A percentile compares a stretch with the other conserved stretches of the same genome.
These are phyloP conservation scores for Holcopasites calliopsidis DNA, from an alignment of 1,140 invertebrate genomes.

Conservation along the genomic window DNA sequence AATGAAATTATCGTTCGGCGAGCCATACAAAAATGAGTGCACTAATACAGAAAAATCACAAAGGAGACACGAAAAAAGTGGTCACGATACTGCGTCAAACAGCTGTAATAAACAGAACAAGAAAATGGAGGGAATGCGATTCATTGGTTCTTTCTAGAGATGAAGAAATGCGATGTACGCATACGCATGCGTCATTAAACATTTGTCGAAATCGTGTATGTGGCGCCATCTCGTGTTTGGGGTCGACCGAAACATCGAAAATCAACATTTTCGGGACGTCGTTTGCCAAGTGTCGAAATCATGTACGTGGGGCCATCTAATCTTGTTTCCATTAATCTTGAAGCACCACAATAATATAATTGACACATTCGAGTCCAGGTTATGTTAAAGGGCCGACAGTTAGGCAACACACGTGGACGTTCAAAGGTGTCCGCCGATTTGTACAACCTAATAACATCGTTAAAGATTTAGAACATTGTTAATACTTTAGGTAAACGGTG, in stretches of 20 bases:
- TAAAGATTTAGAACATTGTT: background rate
- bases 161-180: too few relatives aligned
- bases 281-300: too few relatives aligned
- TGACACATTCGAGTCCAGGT: background rate
- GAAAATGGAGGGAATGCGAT: slow-evolving; percentile 24
- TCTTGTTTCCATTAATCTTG: too few relatives aligned
- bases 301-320: too few relatives aligned
- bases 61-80: background rate
- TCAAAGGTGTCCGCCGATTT: background rate
- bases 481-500: background rate
- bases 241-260: too few relatives aligned
- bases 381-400: background rate
- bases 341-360: background rate
- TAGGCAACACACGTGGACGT: background rate
- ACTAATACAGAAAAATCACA: background rate
- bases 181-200: too few relatives aligned
- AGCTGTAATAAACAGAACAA: background rate
- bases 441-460: background rate
- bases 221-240: too few relatives aligned
- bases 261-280: too few relatives aligned
- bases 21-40: background rate
- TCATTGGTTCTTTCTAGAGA: slow-evolving; percentile 9
- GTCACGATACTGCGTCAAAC: slow-evolving; percentile 12
- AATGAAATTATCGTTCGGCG: background rate
- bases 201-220: too few relatives aligned